Evolutionary conservation across 1,140 invertebrate species (phyloP), one percentile per base, ranked within the genome.

Genomic region (Trachymyrmex septentrionalis): DNA sequence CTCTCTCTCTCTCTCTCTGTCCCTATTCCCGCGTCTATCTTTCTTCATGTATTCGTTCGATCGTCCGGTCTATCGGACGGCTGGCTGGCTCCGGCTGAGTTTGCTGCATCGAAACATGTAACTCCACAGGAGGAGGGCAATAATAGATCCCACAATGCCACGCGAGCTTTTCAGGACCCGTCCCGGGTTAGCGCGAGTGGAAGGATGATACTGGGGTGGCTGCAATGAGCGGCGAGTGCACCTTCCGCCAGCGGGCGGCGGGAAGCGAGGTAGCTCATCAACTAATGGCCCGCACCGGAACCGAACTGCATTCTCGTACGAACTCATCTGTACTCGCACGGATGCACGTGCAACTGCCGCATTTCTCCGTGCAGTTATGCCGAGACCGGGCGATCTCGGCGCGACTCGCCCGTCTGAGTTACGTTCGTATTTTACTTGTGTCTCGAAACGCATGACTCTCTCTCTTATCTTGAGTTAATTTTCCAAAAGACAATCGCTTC

Each of bases 251-350:
- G 66, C 80, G 75, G 87, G 67, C 44, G 81, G 77, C 63, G 88
- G 87, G 85, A 89, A 87, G 89, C 88, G 92, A 73, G 91, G 90
- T 90, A 93, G 92, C 94, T 95, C 95, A 95, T 95, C 95, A 95
- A 95, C 95, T 95, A 95, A 95, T 95, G 94, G 95, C 92, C 95
- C 94, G 93, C 90, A 94, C 94, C 93, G 94, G 93, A 95, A 95
- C 93, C 92, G 88, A 94, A 92, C 92, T 93, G 85, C 90, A 92
- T 92, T 90, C 78, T 92, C 87, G 66, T 89, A 90, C 87, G 89
- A 82, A 77, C 84, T 91, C 88, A 87, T 73, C 90, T 87, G 90
- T 88, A 86, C 64, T 63, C 85, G 57, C 48, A 27, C 55, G 55
- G 59, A 55, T 87, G 75, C 75, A 86, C 66, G 75, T 85, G 87